Conservation (phyloP, 2,797 vertebrate genomes). For the Mormyrus proboscirostris region DNA sequence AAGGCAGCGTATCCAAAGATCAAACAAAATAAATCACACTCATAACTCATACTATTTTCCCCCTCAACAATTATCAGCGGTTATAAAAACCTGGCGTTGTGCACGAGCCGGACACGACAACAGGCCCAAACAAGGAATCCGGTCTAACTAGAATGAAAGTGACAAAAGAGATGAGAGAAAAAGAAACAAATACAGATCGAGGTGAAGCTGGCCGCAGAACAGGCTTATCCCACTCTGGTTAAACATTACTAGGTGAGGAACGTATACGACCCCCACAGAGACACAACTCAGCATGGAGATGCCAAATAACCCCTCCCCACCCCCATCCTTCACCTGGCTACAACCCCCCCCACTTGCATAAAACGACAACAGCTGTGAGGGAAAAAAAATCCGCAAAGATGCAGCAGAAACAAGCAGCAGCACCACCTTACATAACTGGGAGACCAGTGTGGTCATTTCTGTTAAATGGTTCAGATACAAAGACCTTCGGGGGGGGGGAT, state of each 20-base stretch:
- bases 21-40: background rate
- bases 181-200: background rate
- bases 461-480: background rate
- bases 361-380: background rate
- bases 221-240: background rate
- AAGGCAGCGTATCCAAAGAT: background rate
- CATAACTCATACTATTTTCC: background rate
- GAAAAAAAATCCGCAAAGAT: background rate
- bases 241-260: background rate
- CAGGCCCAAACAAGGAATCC: background rate
- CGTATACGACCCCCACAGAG: background rate
- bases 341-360: background rate
- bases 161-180: background rate
- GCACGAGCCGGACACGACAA: background rate
- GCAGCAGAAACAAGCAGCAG: background rate
- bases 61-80: background rate
- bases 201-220: background rate
- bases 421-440: background rate
- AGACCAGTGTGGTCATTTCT: background rate
- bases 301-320: background rate
- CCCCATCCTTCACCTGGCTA: background rate
- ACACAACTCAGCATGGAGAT: background rate
- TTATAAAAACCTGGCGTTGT: background rate
- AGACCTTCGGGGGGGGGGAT: no score
- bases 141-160: background rate